Evolutionary conservation across 1,140 invertebrate genomes (phyloP), one percentile per base, ranked within the genome.

Genomic region (Procambarus clarkii): DNA sequence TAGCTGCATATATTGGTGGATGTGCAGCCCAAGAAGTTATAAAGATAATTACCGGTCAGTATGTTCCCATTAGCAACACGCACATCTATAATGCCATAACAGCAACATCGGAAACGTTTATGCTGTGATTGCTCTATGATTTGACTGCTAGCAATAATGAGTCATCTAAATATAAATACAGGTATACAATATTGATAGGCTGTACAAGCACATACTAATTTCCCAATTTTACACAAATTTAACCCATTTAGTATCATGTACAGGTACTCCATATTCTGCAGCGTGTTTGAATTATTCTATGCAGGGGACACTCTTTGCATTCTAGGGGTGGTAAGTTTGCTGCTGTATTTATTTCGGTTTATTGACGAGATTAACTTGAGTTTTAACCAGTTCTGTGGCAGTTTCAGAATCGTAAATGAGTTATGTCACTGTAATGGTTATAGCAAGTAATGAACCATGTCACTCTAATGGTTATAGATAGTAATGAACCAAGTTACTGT

Each of bases 1-100:
- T 99, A n/a, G 98, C 98, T 48, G 97, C 98, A 11, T 98, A 98
- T 94, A 95, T 99, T 88, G 98, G 97, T 93, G 99, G 98, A 2
- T 97, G 98, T 94, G 97, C 97, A 69, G 98, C 98, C 18, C 99
- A 99, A 93, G 99, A 99, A 95, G 96, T 97, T 3, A 99, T 99
- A 87, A 99, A 99, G 95, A 95, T 99, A n/a, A 96, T 99, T 77
- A 99, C 99, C 2, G 96, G 96, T 93, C 99, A 99, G 95, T 99
- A 99, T 94, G 97, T 98, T 94, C 98, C 99, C 15, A 96, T 99
- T 69, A 97, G 99, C 94, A 99, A 99, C 95, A 98, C 98, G 1
- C 98, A 98, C 94, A 97, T 99, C 93, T 99, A 99, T 94, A 98
- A 99, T 96, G 98, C 97, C 85, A 97, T 98, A 93, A 97, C 96